Base-by-base conservation (phyloP, 2,797 vertebrate genomes). In the Sebastes iracundus region DNA sequence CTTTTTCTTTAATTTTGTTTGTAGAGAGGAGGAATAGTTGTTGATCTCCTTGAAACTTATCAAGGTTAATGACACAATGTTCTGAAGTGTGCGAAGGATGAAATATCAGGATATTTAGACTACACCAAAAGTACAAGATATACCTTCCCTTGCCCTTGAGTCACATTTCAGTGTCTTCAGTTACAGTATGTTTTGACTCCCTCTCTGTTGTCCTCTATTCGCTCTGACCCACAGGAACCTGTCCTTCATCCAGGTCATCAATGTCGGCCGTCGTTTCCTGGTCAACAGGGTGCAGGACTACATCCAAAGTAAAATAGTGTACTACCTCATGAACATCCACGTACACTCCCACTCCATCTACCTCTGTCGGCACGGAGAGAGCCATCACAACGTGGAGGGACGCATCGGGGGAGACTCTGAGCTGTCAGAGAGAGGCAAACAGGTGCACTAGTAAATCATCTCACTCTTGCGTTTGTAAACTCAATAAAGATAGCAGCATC, bases 301-400 rank as follows among this genome's bases (percentile, higher is more conserved):
- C 91, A 99, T 99, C 94, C 98, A 99, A 91, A 99, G 98, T 80
- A 99, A 98, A 89, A 99, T 99, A 0, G 98, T 99, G 65, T 99
- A 99, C 96, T 99, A 99, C 95, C 97, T 99, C 79, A 99, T 99
- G 98, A 99, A 99, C 90, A 99, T 99, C 91, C 98, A 99, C 0
- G 97, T 99, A 1, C 97, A 98, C 90, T 97, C 97, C 0, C 98
- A 98, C 78, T 97, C 98, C 94, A 99, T 99, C 93, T 99, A 98
- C 94, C 96, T 99, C 20, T 99, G 98, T 90, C 96, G 98, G 16
- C 98, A 99, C 0, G 98, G 98, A 14, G 98, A 99, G 95, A 98
- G 97, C 67, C 95, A 97, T 9, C 95, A 97, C 92, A 99, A 99
- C 20, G 65, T 96, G 8, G 79, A 96, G 77, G 96, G 96, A 75